Conservation (phyloP, 2,797 vertebrate genomes). For the Malacoraja senta region DNA sequence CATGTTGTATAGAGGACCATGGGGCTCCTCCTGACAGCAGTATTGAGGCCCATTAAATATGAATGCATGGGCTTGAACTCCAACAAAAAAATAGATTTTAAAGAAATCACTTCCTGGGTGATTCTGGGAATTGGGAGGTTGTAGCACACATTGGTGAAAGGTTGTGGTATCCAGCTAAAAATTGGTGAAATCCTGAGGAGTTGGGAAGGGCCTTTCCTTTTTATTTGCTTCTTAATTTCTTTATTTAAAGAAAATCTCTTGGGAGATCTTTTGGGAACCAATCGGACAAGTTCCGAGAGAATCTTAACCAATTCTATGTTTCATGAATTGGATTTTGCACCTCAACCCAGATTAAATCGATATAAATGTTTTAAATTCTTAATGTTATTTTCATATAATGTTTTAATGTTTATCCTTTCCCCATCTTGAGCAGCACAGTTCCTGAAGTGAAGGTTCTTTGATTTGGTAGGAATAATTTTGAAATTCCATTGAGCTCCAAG, state of each 20-base stretch:
- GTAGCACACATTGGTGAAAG: neutral
- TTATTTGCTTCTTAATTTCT: neutral
- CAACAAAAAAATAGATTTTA: too few relatives aligned
- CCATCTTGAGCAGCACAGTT: constrained; percentile 10
- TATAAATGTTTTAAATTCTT: neutral
- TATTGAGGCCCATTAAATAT: neutral
- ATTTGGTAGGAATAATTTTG: constrained; percentile 28
- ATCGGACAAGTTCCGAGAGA: neutral
- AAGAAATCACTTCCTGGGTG: neutral
- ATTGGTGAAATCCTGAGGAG: constrained; percentile 31
- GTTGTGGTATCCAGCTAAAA: neutral
- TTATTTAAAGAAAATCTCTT: neutral
- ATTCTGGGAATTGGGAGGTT: neutral
- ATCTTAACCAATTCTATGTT: neutral
- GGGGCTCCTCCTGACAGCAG: neutral
- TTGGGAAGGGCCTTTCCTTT: constrained; percentile 17
- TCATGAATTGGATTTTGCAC: neutral
- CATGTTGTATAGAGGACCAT: neutral
- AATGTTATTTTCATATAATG: neutral
- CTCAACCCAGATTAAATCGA: neutral
- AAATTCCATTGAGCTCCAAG: neutral
- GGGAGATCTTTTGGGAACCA: neutral
- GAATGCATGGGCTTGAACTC: neutral
- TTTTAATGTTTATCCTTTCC: constrained; percentile 25
- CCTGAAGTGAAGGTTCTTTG: constrained; percentile 12